A percentile compares a stretch with the other conserved stretches of the same genome.
phyloP scores from a whole-genome alignment of 2,797 vertebrate genomes.

The Syngnathus rostellatus region DNA sequence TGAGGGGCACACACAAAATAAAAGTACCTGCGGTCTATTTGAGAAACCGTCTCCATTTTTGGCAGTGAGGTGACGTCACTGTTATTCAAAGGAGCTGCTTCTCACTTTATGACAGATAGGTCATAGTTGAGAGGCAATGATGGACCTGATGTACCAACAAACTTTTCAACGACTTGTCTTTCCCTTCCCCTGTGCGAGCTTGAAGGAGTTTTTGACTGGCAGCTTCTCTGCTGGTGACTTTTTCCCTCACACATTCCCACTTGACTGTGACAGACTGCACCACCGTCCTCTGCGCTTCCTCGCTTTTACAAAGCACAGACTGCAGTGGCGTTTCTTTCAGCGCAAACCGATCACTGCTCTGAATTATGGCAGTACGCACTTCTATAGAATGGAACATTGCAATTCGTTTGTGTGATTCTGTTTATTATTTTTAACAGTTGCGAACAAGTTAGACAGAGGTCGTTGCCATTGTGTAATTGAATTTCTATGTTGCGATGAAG shows the following conservation, averaged over 20 bases:
- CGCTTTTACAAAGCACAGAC: not conserved
- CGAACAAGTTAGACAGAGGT: not conserved
- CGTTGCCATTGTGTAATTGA: not conserved
- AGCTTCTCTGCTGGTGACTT: not conserved
- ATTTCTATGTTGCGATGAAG: not conserved
- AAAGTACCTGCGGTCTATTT: not conserved
- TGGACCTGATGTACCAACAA: slow-evolving; percentile 3
- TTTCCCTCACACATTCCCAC: slow-evolving; percentile 9
- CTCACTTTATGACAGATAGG: slow-evolving; percentile 1
- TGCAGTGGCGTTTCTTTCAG: not conserved
- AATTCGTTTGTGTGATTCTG: too few relatives aligned
- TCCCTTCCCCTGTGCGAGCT: not conserved
- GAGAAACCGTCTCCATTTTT: not conserved
- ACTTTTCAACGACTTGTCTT: not conserved
- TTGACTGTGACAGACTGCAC: slow-evolving; percentile 1
- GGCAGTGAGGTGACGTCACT: not conserved
- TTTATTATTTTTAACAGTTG: too few relatives aligned
- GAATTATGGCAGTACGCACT: not conserved
- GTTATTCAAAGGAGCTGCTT: not conserved
- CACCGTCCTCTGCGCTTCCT: not conserved
- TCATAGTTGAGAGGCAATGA: not conserved
- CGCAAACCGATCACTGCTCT: not conserved
- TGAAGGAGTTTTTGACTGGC: slow-evolving; percentile 1
- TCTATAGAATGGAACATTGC: not conserved
- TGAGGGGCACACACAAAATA: not conserved